Percentiles rank a stretch among this genome's conserved stretches.
Evolutionary conservation across 2,888 invertebrate species (phyloP).

Genomic region (Amblyjoppa proteus): DNA sequence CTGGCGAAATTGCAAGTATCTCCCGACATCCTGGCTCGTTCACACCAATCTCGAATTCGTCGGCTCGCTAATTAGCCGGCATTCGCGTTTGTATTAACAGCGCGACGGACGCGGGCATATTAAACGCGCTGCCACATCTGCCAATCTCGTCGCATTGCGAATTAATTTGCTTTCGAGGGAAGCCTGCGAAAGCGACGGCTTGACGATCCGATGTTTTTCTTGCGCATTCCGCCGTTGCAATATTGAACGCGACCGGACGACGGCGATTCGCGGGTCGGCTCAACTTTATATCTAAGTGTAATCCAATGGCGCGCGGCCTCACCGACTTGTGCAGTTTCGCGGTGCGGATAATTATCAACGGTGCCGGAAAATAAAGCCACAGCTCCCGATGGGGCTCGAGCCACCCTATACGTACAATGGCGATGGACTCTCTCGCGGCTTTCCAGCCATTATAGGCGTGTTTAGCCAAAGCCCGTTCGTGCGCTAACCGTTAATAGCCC

Average conservation of each 20-base stretch:
- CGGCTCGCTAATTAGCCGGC: constrained; percentile 2
- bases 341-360: constrained; percentile 10
- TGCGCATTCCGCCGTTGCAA: not conserved
- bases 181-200: not conserved
- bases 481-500: constrained; percentile 36
- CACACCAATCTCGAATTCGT: constrained; percentile 1
- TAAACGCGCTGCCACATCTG: constrained; percentile 5
- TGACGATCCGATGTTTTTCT: not conserved
- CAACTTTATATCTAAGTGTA: not conserved
- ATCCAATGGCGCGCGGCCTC: constrained; percentile 1
- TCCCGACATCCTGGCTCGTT: not conserved
- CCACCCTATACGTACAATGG: not conserved
- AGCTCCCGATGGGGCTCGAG: constrained; percentile 11
- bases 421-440: constrained; percentile 18
- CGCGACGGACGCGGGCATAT: constrained; percentile 1
- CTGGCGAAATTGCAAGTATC: not conserved
- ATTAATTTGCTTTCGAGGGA: not conserved
- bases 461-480: constrained; percentile 44
- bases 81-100: not conserved
- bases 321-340: not conserved
- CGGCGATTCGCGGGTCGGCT: not conserved
- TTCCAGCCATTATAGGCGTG: constrained; percentile 41
- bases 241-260: not conserved
- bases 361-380: constrained; percentile 16
- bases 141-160: not conserved